Evolutionary conservation across 1,140 invertebrate genomes (phyloP), one percentile per base, ranked within the genome.

Genomic region (Thalassaphorura encarpata): DNA sequence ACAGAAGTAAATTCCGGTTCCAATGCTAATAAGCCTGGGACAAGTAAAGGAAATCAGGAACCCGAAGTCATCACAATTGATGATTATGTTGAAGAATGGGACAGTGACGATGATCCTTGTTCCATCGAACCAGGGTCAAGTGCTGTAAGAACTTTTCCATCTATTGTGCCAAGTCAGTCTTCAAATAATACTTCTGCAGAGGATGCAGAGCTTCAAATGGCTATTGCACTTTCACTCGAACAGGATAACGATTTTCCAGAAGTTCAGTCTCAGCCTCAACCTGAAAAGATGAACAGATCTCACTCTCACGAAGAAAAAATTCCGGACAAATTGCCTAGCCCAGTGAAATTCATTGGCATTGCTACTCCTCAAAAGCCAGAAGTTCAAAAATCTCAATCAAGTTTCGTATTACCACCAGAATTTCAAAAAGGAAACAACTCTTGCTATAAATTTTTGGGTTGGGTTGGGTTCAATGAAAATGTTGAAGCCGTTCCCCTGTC

Each of bases 1-100:
- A 23, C 58, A 61, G 49, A 62, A 66, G 66, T 64, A 59, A 33
- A 43, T 60, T 27, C 26, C 55, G 46, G 46, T 18, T 53, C 52
- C 18, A 47, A 54, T 24, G 53, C 47, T 16, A 55, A 47, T 31
- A 46, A 53, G 15, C 19, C 13, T 18, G 42, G 21, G 8, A 6
- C 42, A 45, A 45, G 42, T 45, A 13, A 45, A 21, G 33, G 33
- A 11, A 8, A 45, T 6, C 21, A 6, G 42, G 26, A 51, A 40
- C 18, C 29, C 18, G 49, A 45, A 21, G 21, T 45, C 21, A 45
- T 45, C 42, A 45, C 49, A 3, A 58, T 45, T 6, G 57, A 59
- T 54, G 49, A 53, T 43, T 39, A 19, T 27, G 39, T 47, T 19
- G 52, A 46, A 21, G 45, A 55, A 29, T 33, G 23, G n/a, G 45